Conservation (phyloP, 2,888 invertebrate species). For the Diploptera punctata region DNA sequence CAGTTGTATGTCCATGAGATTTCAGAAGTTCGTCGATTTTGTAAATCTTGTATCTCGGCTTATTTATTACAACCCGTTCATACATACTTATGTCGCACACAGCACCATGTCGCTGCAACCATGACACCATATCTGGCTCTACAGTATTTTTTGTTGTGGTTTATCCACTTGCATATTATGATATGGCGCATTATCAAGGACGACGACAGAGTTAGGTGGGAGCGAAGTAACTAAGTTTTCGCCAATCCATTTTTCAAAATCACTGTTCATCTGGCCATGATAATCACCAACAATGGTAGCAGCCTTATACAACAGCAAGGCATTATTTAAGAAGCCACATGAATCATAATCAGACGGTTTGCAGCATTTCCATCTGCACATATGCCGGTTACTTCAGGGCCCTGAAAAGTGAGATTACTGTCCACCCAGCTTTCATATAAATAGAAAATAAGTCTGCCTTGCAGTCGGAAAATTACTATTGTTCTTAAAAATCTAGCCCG, state of each 20-base stretch:
- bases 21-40: background rate
- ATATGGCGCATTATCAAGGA: background rate
- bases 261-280: background rate
- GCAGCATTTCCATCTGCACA: slow-evolving; percentile 3
- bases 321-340: slow-evolving; percentile 2
- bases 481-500: background rate
- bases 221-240: background rate
- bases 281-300: background rate
- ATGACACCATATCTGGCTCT: background rate
- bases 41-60: background rate
- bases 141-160: background rate
- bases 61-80: background rate
- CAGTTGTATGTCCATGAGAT: background rate
- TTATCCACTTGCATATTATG: background rate
- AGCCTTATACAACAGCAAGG: background rate
- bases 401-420: background rate
- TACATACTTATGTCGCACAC: background rate
- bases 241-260: background rate
- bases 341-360: background rate
- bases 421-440: slow-evolving; percentile 1
- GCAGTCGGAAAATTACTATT: background rate
- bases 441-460: slow-evolving; percentile 11
- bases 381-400: background rate
- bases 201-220: background rate
- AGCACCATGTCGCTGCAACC: background rate